These are phyloP conservation scores for Mantis religiosa DNA, from an alignment of 2,888 invertebrate species.

Conservation along the genomic window DNA sequence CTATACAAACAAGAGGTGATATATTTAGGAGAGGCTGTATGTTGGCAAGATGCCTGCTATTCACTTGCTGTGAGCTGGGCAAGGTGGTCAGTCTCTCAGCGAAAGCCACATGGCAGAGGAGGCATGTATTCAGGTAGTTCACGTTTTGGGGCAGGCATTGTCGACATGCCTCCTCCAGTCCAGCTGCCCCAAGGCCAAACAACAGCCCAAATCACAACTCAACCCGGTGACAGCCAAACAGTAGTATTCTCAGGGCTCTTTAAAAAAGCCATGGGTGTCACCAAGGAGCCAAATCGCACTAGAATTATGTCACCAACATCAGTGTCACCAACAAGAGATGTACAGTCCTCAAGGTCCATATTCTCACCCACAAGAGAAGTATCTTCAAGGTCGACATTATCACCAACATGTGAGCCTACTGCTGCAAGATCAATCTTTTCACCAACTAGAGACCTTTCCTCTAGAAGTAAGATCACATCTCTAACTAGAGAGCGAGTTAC, in stretches of 20 bases:
- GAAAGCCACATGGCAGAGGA: not conserved
- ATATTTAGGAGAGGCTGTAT: constrained; percentile 1
- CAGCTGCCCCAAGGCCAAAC: not conserved
- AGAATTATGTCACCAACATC: constrained; percentile 1
- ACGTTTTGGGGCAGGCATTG: constrained; percentile 17
- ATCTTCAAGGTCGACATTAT: not conserved
- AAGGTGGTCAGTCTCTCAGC: not conserved
- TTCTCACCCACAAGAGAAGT: constrained; percentile 5
- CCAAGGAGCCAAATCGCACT: not conserved
- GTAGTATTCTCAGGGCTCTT: not conserved
- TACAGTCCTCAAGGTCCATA: not conserved
- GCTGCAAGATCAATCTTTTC: not conserved
- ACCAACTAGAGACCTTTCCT: not conserved
- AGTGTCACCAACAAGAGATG: not conserved
- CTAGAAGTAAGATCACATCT: not conserved
- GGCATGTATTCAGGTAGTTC: constrained; percentile 12
- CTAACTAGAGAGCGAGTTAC: not conserved
- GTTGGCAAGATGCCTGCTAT: not conserved
- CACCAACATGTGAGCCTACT: not conserved
- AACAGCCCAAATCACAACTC: not conserved
- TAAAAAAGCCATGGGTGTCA: not conserved
- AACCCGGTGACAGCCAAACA: not conserved
- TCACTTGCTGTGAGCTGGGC: not conserved
- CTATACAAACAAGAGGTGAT: not conserved
- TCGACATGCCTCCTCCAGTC: not conserved